These are phyloP conservation scores for Philypnodon macrostomus DNA, from an alignment of 2,797 vertebrate species.

Conservation along the genomic window DNA sequence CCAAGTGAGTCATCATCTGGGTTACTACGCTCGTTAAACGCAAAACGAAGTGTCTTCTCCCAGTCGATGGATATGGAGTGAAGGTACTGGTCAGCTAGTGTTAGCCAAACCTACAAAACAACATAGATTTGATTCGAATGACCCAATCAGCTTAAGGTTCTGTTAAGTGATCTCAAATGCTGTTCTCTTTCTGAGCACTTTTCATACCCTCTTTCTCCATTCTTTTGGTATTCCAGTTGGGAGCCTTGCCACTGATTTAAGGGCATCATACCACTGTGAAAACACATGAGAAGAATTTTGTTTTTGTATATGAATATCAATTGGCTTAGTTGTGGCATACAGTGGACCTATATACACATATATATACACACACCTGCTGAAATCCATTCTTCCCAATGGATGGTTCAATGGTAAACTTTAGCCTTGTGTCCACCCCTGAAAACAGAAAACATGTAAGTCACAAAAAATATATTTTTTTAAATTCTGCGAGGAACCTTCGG, in stretches of 20 bases:
- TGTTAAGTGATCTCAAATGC: neutral
- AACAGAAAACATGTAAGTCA: constrained; percentile 31
- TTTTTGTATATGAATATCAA: too few species aligned
- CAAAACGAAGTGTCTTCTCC: constrained; percentile 98
- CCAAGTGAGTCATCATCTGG: constrained; percentile 97
- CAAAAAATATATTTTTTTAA: too few species aligned
- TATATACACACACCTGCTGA: constrained; percentile 83
- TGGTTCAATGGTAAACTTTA: constrained; percentile 97
- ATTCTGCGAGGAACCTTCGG: too few species aligned
- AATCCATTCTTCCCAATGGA: constrained; percentile 95
- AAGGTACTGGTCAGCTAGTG: constrained; percentile 93
- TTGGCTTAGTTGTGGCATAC: too few species aligned
- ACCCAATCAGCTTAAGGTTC: too few species aligned
- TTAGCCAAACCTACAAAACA: constrained; percentile 89
- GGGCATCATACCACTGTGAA: constrained; percentile 93
- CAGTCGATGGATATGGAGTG: constrained; percentile 97
- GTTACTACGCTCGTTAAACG: constrained; percentile 97
- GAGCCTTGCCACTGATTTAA: constrained; percentile 94
- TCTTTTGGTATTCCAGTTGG: constrained; percentile 95
- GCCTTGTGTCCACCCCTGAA: constrained; percentile 91
- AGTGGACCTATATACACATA: too few species aligned
- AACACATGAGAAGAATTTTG: neutral
- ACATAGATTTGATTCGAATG: too few species aligned
- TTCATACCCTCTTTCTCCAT: constrained; percentile 90
- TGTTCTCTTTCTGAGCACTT: too few species aligned